phyloP scores from a whole-genome alignment of 2,113 vertebrate species.

The Heliornis fulica region DNA sequence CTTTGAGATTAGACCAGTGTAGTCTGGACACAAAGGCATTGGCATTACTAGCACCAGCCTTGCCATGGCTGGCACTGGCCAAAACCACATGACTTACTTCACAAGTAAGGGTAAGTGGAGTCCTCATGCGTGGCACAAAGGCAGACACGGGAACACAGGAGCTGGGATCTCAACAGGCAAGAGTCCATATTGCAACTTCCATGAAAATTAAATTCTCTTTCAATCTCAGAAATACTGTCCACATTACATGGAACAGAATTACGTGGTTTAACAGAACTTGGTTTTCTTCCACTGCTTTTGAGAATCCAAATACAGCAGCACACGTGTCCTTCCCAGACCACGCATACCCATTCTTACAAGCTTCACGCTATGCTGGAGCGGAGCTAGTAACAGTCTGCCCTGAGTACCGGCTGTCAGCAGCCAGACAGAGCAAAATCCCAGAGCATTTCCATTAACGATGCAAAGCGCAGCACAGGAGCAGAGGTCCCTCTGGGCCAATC shows the following conservation, averaged over 20 bases:
- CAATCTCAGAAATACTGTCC: background rate
- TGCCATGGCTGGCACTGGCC: no score
- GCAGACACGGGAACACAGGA: background rate
- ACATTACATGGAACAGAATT: fast-evolving
- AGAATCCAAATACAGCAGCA: background rate
- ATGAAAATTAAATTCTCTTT: background rate
- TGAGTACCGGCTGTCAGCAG: background rate
- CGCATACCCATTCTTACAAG: background rate
- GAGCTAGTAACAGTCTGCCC: background rate
- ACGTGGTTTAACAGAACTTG: background rate
- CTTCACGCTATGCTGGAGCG: background rate
- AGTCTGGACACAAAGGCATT: background rate
- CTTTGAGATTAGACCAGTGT: background rate
- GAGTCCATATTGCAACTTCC: background rate
- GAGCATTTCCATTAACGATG: background rate
- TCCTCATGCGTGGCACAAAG: background rate
- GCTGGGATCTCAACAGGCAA: background rate
- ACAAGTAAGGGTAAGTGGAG: background rate
- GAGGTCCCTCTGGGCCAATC: background rate
- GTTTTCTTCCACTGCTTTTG: background rate
- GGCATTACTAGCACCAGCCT: background rate
- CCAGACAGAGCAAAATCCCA: background rate
- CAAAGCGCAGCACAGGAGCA: background rate
- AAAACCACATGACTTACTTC: background rate
- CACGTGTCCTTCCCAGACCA: background rate